Conservation (phyloP, 1,140 invertebrate species). For the Hirudo medicinalis region DNA sequence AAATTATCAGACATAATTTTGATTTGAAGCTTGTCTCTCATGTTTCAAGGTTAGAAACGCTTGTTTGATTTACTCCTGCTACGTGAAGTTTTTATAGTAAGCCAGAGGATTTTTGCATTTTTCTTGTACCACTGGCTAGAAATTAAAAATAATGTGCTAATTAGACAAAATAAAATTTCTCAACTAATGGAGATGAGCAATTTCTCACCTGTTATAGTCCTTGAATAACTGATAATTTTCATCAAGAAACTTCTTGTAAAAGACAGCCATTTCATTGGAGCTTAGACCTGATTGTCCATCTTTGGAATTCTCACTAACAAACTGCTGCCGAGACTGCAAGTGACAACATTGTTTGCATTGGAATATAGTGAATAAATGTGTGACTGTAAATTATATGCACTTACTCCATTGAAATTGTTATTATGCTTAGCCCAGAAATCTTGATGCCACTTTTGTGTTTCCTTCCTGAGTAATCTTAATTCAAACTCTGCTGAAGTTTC, state of each 20-base stretch:
- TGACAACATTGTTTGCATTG: background rate
- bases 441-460: constrained; percentile 3
- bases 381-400: background rate
- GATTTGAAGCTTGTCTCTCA: too few species aligned
- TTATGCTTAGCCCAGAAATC: constrained; percentile 7
- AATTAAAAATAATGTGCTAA: background rate
- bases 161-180: background rate
- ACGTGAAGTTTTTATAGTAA: background rate
- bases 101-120: constrained; percentile 7
- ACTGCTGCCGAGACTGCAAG: background rate
- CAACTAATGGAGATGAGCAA: background rate
- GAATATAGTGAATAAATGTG: background rate
- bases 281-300: background rate
- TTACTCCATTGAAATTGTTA: background rate
- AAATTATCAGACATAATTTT: too few species aligned
- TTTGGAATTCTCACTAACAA: constrained; percentile 8
- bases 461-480: background rate
- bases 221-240: background rate
- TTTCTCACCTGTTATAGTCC: background rate
- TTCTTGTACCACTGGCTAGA: background rate
- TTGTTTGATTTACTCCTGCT: too few species aligned
- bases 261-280: background rate
- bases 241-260: constrained; percentile 13
- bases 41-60: too few species aligned
- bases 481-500: background rate